Conservation (phyloP, 2,797 vertebrate species). For the Micropoecilia bifurca region DNA sequence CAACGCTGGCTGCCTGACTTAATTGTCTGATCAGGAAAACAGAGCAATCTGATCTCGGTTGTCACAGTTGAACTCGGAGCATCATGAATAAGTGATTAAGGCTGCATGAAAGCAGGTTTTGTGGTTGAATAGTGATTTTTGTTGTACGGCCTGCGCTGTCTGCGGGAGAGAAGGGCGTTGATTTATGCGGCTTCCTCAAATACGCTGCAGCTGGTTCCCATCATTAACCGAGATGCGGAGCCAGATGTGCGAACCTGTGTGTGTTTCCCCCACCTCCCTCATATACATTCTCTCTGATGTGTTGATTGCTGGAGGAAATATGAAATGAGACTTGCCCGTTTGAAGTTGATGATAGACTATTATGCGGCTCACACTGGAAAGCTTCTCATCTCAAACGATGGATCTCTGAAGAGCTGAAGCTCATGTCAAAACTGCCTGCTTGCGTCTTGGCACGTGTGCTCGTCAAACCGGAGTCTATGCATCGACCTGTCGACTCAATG, state of each 20-base stretch:
- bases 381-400: not conserved
- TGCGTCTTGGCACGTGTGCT: not conserved
- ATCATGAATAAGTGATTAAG: constrained; percentile 42
- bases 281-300: constrained; percentile 11
- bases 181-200: constrained; percentile 41
- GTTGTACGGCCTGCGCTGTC: not conserved
- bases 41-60: constrained; percentile 36
- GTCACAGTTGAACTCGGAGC: constrained; percentile 31
- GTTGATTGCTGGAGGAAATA: constrained; percentile 6
- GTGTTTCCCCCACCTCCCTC: not conserved
- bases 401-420: not conserved
- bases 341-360: constrained; percentile 1
- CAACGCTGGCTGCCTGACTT: constrained; percentile 21
- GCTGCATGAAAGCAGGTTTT: constrained; percentile 11
- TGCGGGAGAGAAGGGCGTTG: constrained; percentile 1
- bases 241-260: constrained; percentile 18
- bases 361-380: not conserved
- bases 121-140: not conserved
- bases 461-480: constrained; percentile 8
- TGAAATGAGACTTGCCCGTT: not conserved
- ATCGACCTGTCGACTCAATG: not conserved
- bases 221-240: constrained; percentile 25
- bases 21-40: constrained; percentile 31
- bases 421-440: not conserved
- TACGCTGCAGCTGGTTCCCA: constrained; percentile 25